Evolutionary conservation across 2,797 vertebrate genomes (phyloP), one percentile per base, ranked within the genome.

Genomic region (Todus mexicanus): DNA sequence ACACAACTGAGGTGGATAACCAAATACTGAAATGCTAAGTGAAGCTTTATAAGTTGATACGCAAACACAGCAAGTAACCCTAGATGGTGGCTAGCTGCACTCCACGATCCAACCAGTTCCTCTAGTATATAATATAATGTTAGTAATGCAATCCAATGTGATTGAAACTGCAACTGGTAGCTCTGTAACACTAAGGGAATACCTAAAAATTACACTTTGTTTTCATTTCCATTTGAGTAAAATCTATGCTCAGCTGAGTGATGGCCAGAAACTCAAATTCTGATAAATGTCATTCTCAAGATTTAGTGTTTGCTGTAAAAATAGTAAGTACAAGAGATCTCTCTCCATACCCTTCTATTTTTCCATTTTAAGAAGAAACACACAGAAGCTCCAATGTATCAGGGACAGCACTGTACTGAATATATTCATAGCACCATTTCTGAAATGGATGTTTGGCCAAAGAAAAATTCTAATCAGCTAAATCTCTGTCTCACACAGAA

Each of bases 221-320:
- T 94, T 95, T 93, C 37, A 84, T 81, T 95, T 92, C 68, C 27
- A 70, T 48, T 89, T 94, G 40, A 63, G 81, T 80, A 92, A 87
- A 92, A 87, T 37, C 54, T 68, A 38, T 31, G 54, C 12, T 72
- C 6, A 71, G 64, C 13, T 73, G 84, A 86, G 84, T 27, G 47
- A 61, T 18, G 51, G 45, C 40, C 53, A 79, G 64, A 31, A 91
- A 88, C 45, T 74, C 25, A 79, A 92, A 65, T 88, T 76, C 64
- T 91, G 85, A 91, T 92, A 92, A 86, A 79, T 76, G 73, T 60
- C 38, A 77, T 71, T 93, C 82, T 90, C 57, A 72, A 71, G 80
- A 94, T 82, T 88, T 94, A 88, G 45, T 91, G 38, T 71, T 92
- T 93, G 31, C 69, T 93, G 40, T 63, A 93, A 88, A 95, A 95